Conservation (phyloP, 2,797 vertebrate species). For the Acanthis flammea region DNA sequence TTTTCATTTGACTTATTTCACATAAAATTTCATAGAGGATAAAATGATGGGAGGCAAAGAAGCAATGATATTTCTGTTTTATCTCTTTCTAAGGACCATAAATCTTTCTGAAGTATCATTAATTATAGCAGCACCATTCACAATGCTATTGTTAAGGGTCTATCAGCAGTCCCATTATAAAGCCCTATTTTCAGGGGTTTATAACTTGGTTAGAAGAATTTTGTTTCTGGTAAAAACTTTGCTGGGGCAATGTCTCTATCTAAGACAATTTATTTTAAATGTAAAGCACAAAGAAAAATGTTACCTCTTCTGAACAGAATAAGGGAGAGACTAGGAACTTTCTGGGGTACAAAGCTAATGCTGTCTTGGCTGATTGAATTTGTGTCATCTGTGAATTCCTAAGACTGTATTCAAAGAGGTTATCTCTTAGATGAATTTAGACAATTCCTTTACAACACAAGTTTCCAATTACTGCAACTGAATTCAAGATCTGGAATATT, state of each 20-base stretch:
- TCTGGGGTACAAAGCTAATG: conserved; percentile 3
- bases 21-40: conserved; percentile 76
- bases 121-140: conserved; percentile 65
- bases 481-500: conserved; percentile 36
- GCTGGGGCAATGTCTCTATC: conserved; percentile 7
- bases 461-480: conserved; percentile 35
- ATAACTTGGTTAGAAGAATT: conserved; percentile 54
- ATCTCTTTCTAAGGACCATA: conserved; percentile 70
- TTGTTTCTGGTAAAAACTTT: conserved; percentile 48
- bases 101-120: conserved; percentile 74
- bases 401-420: background rate
- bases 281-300: background rate
- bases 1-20: conserved; percentile 75
- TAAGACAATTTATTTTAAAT: background rate
- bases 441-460: background rate
- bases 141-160: conserved; percentile 53
- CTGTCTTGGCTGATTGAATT: background rate
- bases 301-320: background rate
- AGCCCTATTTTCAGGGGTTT: conserved; percentile 39
- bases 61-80: conserved; percentile 74
- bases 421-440: conserved; percentile 10
- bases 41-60: conserved; percentile 71
- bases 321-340: background rate
- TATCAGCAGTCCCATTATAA: conserved; percentile 53
- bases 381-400: background rate